A percentile compares a stretch with the other conserved stretches of the same genome.
phyloP scores from a whole-genome alignment of 2,888 invertebrate genomes.

The Trisateles emortualis region DNA sequence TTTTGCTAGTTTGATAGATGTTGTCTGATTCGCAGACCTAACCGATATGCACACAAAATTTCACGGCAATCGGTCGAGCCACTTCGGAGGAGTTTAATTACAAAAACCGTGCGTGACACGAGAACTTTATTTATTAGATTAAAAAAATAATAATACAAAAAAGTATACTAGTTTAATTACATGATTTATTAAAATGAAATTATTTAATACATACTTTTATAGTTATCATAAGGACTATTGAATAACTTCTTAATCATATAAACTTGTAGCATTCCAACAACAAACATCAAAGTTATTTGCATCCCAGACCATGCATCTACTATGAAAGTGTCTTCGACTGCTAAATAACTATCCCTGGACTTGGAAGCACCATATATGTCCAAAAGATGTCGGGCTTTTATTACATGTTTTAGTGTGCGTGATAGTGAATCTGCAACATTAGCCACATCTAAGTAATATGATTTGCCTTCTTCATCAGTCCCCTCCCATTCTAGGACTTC shows the following conservation, averaged over 20 bases:
- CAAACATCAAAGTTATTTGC: conserved; percentile 91
- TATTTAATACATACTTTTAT: conserved; percentile 28
- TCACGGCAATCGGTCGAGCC: too few species aligned
- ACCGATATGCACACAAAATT: too few species aligned
- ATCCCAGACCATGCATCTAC: conserved; percentile 93
- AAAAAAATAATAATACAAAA: too few species aligned
- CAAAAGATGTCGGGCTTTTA: conserved; percentile 88
- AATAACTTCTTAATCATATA: conserved; percentile 90
- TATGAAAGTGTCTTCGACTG: conserved; percentile 92
- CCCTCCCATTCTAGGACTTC: conserved; percentile 73
- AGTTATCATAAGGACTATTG: conserved; percentile 32
- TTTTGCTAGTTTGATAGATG: too few species aligned
- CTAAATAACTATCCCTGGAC: conserved; percentile 93
- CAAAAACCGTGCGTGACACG: too few species aligned
- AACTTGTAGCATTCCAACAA: conserved; percentile 92
- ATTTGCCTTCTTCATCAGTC: conserved; percentile 55
- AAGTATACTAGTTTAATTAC: neutral
- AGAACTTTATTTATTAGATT: too few species aligned
- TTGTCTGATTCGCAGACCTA: too few species aligned
- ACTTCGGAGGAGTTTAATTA: too few species aligned
- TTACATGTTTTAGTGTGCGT: conserved; percentile 88
- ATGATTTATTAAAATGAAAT: neutral
- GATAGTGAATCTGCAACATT: conserved; percentile 89
- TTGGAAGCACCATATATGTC: conserved; percentile 91
- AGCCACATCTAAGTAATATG: conserved; percentile 76